Base-by-base conservation (phyloP, 1,140 invertebrate species). In the Lordiphosa collinella region DNA sequence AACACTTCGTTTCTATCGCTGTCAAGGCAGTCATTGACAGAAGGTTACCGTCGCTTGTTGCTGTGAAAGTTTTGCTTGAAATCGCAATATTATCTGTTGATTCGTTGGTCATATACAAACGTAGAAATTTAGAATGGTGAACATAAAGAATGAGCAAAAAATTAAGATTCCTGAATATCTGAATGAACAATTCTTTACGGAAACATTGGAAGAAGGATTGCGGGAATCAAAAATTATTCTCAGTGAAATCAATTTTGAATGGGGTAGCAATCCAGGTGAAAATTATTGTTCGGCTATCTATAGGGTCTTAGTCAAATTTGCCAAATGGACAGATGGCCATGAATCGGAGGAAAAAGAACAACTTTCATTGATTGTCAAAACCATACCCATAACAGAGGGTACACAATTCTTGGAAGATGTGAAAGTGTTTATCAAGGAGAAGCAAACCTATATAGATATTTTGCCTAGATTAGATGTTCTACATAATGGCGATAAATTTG, bases 261-360 rank as follows among this genome's bases (percentile, higher is more conserved):
- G 80, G 84, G 86, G 86, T 34, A 88, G 82, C 43, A 88, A 86
- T 31, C 74, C 73, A 3, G 86, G 86, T 0, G 86, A 88, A 7
- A 88, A 88, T 36, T 88, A 88, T 44, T 88, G 86, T 22, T 88
- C 84, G 13, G 66, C 71, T 9, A 88, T 88, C 22, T 88, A 88
- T 32, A 67, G 75, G 0, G 86, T 86, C 0, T 36, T 41, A 2
- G 10, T 88, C 1, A 59, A 31, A n/a, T 88, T 80, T 36, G 41
- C 59, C 1, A 64, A 38, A 11, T 84, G 59, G 54, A 10, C n/a
- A 2, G 48, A 68, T 5, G 66, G 58, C 12, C 59, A 57, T 9
- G 60, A 63, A 22, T 49, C 37, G 1, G 2, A 12, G 1, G 44
- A 41, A 3, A 46, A 32, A 4, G 78, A 88, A 16, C 12, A 70